Evolutionary conservation across 2,113 vertebrate genomes (phyloP).

Genomic region (Nesogale talazaci): DNA sequence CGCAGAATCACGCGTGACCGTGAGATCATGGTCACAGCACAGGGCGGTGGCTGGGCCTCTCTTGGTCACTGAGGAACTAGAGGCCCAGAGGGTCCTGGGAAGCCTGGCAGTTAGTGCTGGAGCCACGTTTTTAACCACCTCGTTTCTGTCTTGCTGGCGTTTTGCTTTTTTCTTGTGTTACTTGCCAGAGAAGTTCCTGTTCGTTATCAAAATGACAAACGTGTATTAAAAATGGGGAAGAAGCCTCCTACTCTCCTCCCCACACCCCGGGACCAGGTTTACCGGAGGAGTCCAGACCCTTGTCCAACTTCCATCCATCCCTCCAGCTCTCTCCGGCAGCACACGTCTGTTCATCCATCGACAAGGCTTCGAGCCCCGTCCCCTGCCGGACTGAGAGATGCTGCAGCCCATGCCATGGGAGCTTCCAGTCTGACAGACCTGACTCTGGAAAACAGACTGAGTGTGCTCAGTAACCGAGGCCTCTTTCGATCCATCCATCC

Average conservation of each 20-base stretch:
- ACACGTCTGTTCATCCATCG: not conserved
- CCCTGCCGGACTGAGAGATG: not conserved
- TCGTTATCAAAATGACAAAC: slow-evolving; percentile 5
- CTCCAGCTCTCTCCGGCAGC: not conserved
- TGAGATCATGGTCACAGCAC: not conserved
- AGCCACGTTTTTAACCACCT: not conserved
- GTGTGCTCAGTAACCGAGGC: not conserved
- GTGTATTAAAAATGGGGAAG: not conserved
- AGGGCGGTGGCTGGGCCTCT: not conserved
- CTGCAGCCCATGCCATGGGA: not conserved
- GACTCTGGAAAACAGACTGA: not conserved
- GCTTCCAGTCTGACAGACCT: not conserved
- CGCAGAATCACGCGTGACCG: no score
- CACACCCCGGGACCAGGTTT: not conserved
- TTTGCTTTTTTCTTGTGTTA: slow-evolving; percentile 6
- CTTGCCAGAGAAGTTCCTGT: not conserved
- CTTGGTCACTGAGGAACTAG: not conserved
- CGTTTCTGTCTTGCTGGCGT: not conserved
- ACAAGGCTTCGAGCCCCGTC: not conserved
- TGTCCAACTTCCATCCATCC: not conserved
- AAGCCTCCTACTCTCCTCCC: not conserved
- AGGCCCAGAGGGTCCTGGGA: not conserved
- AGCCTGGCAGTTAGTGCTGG: not conserved
- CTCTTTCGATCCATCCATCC: not conserved
- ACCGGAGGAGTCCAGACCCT: not conserved